phyloP scores from a whole-genome alignment of 2,113 vertebrate genomes.

The Casuarius casuarius region DNA sequence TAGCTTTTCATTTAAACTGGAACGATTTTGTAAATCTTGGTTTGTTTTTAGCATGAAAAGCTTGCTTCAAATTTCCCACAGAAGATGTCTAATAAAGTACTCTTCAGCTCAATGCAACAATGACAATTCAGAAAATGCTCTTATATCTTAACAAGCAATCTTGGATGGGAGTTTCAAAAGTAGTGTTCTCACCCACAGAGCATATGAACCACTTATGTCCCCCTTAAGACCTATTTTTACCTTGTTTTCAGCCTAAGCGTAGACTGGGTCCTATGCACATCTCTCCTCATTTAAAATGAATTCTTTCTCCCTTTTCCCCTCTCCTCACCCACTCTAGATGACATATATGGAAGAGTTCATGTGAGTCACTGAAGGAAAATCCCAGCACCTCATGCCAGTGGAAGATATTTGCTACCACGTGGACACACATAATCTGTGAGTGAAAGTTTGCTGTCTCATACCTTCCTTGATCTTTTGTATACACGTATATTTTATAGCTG shows the following conservation, averaged over 20 bases:
- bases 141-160: constrained; percentile 1
- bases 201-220: not conserved
- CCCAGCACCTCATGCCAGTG: not conserved
- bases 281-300: not conserved
- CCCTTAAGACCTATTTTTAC: constrained; percentile 27
- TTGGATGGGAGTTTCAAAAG: not conserved
- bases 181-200: not conserved
- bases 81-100: constrained; percentile 18
- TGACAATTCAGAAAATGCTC: constrained; percentile 32
- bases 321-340: not conserved
- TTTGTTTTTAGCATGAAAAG: constrained; percentile 9
- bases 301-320: not conserved
- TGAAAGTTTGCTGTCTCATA: constrained; percentile 10
- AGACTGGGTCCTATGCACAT: not conserved
- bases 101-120: constrained; percentile 6
- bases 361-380: not conserved
- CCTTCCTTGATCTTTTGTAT: not conserved
- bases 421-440: not conserved
- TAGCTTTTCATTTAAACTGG: not conserved
- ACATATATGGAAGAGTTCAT: not conserved
- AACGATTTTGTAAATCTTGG: not conserved
- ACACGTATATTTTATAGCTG: not conserved
- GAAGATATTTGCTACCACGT: not conserved
- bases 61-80: not conserved
- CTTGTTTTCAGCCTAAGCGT: not conserved